A percentile compares a stretch with the other conserved stretches of the same genome.
Conservation (phyloP, 2,888 invertebrate genomes). For the Lymantria monacha region DNA sequence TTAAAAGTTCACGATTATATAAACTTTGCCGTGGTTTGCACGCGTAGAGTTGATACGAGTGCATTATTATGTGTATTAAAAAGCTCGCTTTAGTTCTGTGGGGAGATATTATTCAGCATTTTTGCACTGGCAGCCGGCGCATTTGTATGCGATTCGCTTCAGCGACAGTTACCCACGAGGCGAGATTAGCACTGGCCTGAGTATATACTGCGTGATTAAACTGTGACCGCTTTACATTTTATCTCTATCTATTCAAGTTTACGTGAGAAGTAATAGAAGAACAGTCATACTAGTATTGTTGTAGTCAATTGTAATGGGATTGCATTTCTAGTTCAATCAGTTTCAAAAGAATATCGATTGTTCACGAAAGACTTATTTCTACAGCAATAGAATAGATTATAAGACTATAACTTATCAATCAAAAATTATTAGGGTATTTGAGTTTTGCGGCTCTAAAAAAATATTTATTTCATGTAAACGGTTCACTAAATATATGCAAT, state of each 20-base stretch:
- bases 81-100: constrained; percentile 54
- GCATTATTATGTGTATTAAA: constrained; percentile 63
- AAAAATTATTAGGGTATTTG: no score
- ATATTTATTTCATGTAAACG: no score
- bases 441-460: no score
- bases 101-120: constrained; percentile 74
- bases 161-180: constrained; percentile 62
- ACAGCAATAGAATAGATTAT: no score
- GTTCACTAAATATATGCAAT: no score
- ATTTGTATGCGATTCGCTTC: constrained; percentile 77
- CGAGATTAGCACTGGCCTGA: constrained; percentile 67
- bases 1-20: constrained; percentile 27
- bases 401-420: no score
- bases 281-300: neutral
- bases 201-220: constrained; percentile 67
- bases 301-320: no score
- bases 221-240: constrained; percentile 58
- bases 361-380: no score
- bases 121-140: constrained; percentile 62
- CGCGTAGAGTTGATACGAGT: constrained; percentile 59
- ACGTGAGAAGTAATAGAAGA: neutral
- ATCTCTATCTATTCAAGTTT: constrained; percentile 26
- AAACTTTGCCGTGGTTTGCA: constrained; percentile 41
- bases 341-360: neutral
- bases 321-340: neutral